phyloP scores from a whole-genome alignment of 2,113 vertebrate species.

The Thamnaconus septentrionalis region DNA sequence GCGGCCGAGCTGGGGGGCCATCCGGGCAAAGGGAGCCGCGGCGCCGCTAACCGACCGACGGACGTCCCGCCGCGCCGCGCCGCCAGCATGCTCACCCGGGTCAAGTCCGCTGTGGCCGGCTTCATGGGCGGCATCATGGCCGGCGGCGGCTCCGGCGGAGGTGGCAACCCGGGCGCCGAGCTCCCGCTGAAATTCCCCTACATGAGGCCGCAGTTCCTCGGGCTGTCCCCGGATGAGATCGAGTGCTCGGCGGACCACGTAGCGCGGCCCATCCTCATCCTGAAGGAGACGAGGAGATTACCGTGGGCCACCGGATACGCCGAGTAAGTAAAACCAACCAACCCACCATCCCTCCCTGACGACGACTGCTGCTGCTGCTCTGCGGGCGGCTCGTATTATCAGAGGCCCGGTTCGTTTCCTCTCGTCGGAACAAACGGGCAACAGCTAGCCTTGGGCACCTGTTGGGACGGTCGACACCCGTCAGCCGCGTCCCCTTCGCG shows the following conservation, averaged over 20 bases:
- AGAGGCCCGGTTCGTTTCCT: no score
- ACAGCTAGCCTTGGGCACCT: no score
- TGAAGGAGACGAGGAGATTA: constrained; percentile 70
- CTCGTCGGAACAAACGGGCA: no score
- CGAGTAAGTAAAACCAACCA: constrained; percentile 60
- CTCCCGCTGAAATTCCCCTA: constrained; percentile 66
- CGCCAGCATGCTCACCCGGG: constrained; percentile 70
- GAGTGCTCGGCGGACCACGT: constrained; percentile 72
- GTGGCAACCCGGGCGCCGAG: constrained; percentile 43
- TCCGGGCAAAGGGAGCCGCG: constrained; percentile 72
- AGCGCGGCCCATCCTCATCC: constrained; percentile 71
- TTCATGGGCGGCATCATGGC: constrained; percentile 69
- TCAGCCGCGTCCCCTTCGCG: background rate
- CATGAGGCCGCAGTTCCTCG: constrained; percentile 66
- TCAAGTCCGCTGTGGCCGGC: constrained; percentile 70
- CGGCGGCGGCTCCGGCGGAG: constrained; percentile 56
- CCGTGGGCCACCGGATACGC: constrained; percentile 76
- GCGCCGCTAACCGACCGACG: constrained; percentile 60
- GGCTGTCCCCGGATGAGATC: constrained; percentile 67
- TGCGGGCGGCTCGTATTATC: background rate
- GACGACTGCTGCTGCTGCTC: background rate
- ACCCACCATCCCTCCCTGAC: background rate
- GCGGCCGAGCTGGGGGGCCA: constrained; percentile 70
- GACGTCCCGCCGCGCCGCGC: constrained; percentile 59
- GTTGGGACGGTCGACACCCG: no score